Base-by-base conservation (phyloP, 2,113 vertebrate genomes). In the Pterocles orientalis region DNA sequence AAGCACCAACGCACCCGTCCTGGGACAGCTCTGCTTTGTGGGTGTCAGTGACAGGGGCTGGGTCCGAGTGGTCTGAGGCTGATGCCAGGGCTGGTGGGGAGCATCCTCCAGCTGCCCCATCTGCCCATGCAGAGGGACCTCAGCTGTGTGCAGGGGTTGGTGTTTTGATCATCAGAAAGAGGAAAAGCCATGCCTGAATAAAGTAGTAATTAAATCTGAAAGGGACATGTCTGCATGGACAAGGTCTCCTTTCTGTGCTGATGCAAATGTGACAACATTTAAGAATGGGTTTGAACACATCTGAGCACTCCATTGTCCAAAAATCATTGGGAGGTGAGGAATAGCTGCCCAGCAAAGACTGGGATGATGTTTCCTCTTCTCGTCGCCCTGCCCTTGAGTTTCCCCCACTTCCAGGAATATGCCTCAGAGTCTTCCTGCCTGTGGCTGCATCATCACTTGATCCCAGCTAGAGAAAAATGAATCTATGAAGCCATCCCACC, bases 1-100 rank as follows among this genome's bases (percentile, higher is more conserved):
- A 43, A 26, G 16, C 3, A 34, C 7, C 48, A 41, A 0, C 2
- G 24, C 10, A 20, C 31, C n/a, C 0, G 0, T 87, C 18, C 56
- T 14, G 23, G 54, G 56, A 14, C 36, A 21, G 33, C 21, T 26
- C 1, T 47, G 47, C 41, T 47, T 47, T 47, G 1, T 2, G 8
- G 45, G 9, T 51, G 23, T 54, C 2, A 1, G 11, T 24, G 41
- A 13, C 45, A 61, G 47, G 34, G 9, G 6, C 21, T 51, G 81
- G 41, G 21, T 18, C n/a, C 12, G 3, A 14, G 45, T 21, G 29
- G 48, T 21, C 17, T 0, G 1, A 84, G 72, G 64, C 16, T 48
- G 60, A 7, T 34, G 25, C 54, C 75, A 60, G 26, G 45, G 28
- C 50, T 68, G 56, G 56, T 1, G 4, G 53, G 39, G 24, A 33